A percentile compares a stretch with the other conserved stretches of the same genome.
Evolutionary conservation across 2,888 invertebrate species (phyloP).

Genomic region (Schizotus pectinicornis): DNA sequence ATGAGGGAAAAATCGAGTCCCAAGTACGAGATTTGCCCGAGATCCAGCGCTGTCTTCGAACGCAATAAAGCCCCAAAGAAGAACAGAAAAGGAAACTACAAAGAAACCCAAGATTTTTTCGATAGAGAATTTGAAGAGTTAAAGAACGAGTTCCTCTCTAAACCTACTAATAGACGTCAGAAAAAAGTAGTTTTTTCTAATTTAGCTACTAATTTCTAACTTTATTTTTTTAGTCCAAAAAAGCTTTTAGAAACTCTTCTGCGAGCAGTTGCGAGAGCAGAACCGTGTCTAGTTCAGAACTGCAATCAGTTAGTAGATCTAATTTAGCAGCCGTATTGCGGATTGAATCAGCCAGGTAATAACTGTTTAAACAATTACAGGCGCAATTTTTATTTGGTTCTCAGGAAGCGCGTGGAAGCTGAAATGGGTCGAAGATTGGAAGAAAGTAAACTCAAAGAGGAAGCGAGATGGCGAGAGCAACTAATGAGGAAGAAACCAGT

Average conservation of each 20-base stretch:
- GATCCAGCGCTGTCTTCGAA: constrained; percentile 45
- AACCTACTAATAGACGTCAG: constrained; percentile 59
- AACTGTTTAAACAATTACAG: background rate
- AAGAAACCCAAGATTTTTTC: constrained; percentile 55
- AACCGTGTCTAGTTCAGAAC: constrained; percentile 53
- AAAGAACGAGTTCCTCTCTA: constrained; percentile 58
- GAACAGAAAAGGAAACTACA: constrained; percentile 43
- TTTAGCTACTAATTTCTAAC: no score
- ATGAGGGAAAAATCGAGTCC: constrained; percentile 61
- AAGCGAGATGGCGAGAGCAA: constrained; percentile 66
- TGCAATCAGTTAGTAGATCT: constrained; percentile 62
- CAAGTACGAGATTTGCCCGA: constrained; percentile 52
- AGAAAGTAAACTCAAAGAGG: constrained; percentile 66
- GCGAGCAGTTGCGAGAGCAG: constrained; percentile 47
- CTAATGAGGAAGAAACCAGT: constrained; percentile 69
- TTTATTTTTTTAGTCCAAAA: constrained; percentile 41
- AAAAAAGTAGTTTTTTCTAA: constrained; percentile 8
- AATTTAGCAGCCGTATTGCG: constrained; percentile 73
- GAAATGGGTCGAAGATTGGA: constrained; percentile 66
- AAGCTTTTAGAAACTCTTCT: constrained; percentile 37
- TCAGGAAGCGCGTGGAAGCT: constrained; percentile 66
- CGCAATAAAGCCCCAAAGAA: constrained; percentile 29
- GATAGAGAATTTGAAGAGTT: constrained; percentile 54
- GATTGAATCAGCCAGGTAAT: constrained; percentile 65
- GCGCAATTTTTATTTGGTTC: constrained; percentile 2